Evolutionary conservation across 2,888 invertebrate genomes (phyloP).

Genomic region (Cantharis flavilabris): DNA sequence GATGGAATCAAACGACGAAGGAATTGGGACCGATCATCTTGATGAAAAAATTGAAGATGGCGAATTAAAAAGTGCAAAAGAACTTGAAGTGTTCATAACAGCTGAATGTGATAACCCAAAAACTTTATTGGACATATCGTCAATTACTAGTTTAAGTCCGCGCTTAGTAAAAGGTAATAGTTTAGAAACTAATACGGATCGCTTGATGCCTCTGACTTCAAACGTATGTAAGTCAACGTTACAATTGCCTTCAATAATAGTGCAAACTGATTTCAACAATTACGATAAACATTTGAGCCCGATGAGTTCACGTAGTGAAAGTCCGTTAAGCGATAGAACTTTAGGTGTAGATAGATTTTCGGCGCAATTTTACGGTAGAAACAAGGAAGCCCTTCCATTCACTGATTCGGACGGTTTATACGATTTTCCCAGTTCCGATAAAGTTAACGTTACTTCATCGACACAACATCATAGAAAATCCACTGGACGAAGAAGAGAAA

Average conservation of each 20-base stretch:
- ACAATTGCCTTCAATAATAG: slow-evolving; percentile 65
- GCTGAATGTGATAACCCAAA: slow-evolving; percentile 53
- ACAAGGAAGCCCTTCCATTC: slow-evolving; percentile 66
- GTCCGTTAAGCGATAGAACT: slow-evolving; percentile 75
- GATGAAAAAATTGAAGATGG: slow-evolving; percentile 73
- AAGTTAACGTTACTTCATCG: slow-evolving; percentile 53
- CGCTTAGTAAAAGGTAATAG: slow-evolving; percentile 62
- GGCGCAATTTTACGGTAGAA: slow-evolving; percentile 72
- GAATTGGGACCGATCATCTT: slow-evolving; percentile 73
- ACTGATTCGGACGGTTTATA: slow-evolving; percentile 82
- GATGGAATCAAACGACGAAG: slow-evolving; percentile 76
- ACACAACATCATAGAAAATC: slow-evolving; percentile 64
- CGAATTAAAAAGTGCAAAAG: slow-evolving; percentile 70
- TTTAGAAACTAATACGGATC: slow-evolving; percentile 60
- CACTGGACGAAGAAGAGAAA: slow-evolving; percentile 66
- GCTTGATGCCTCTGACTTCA: slow-evolving; percentile 40
- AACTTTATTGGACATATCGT: slow-evolving; percentile 57
- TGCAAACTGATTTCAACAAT: slow-evolving; percentile 59
- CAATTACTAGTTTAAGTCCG: slow-evolving; percentile 56
- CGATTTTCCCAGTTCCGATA: slow-evolving; percentile 79
- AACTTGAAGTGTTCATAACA: slow-evolving; percentile 59
- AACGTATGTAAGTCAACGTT: slow-evolving; percentile 55
- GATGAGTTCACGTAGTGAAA: slow-evolving; percentile 78
- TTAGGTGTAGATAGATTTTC: slow-evolving; percentile 68
- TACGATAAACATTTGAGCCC: slow-evolving; percentile 67